Percentiles rank a stretch among this genome's conserved stretches.
Conservation (phyloP, 1,140 invertebrate species). For the Linepithema humile region DNA sequence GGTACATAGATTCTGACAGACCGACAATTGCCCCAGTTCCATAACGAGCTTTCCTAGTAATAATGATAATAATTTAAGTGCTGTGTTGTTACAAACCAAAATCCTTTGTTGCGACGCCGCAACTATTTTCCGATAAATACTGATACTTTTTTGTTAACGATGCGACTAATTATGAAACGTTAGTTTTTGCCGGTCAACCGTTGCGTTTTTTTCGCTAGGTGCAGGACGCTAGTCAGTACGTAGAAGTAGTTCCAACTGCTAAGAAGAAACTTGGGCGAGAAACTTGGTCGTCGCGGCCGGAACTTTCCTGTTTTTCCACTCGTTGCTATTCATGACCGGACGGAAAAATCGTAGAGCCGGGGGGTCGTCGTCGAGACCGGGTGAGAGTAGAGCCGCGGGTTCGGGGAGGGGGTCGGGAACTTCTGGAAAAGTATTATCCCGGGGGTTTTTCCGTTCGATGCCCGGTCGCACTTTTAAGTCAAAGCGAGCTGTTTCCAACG, state of each 20-base stretch:
- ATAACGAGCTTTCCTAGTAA: conserved; percentile 45
- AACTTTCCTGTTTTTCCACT: conserved; percentile 79
- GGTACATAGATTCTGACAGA: conserved; percentile 52
- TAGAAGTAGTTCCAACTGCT: conserved; percentile 47
- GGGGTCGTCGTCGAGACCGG: conserved; percentile 65
- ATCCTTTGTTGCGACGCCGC: conserved; percentile 40
- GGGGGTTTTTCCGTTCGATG: conserved; percentile 70
- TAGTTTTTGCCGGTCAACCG: background rate
- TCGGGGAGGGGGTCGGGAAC: conserved; percentile 42
- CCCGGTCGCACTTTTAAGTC: conserved; percentile 68
- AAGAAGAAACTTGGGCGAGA: conserved; percentile 60
- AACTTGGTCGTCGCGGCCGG: conserved; percentile 63
- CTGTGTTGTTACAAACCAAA: conserved; percentile 17
- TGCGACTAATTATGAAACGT: conserved; percentile 59
- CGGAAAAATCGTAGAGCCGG: conserved; percentile 75
- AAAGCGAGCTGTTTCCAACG: conserved; percentile 55
- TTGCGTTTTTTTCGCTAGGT: conserved; percentile 42
- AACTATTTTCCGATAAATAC: conserved; percentile 20
- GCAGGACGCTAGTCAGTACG: conserved; percentile 17
- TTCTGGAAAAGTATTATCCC: conserved; percentile 70
- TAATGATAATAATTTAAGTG: conserved; percentile 49
- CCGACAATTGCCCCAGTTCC: conserved; percentile 48
- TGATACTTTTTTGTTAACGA: conserved; percentile 42
- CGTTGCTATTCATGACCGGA: conserved; percentile 79
- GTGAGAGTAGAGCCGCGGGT: conserved; percentile 3